Conservation (phyloP, 2,888 invertebrate genomes). For the Idaea biselata region DNA sequence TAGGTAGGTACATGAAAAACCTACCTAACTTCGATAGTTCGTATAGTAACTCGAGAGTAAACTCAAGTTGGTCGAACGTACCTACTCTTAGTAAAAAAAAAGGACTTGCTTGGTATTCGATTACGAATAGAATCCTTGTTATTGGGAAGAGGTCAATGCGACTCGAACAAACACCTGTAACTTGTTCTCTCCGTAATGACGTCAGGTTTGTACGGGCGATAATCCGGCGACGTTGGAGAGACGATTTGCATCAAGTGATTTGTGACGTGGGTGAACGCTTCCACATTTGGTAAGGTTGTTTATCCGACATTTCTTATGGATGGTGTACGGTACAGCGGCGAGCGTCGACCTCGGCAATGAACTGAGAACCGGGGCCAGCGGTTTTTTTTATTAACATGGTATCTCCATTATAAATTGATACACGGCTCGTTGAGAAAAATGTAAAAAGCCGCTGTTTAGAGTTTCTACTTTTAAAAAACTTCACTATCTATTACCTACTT, state of each 20-base stretch:
- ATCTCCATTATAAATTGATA: constrained; percentile 34
- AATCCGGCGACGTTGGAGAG: constrained; percentile 52
- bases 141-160: constrained; percentile 53
- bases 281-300: constrained; percentile 59
- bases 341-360: constrained; percentile 74
- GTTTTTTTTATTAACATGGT: constrained; percentile 55
- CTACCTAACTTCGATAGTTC: too few species aligned
- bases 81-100: too few species aligned
- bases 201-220: constrained; percentile 58
- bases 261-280: constrained; percentile 43
- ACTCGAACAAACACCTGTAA: constrained; percentile 62
- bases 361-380: constrained; percentile 63
- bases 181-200: constrained; percentile 68
- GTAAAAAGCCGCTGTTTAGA: background rate
- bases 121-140: constrained; percentile 16
- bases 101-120: background rate
- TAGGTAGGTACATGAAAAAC: too few species aligned
- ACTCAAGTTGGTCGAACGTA: too few species aligned
- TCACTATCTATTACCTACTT: too few species aligned
- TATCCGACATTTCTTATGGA: constrained; percentile 70
- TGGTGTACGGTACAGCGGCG: constrained; percentile 69
- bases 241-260: constrained; percentile 49
- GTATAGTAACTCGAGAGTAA: too few species aligned
- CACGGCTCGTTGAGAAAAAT: constrained; percentile 11
- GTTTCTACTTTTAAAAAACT: background rate